Conservation (phyloP, 2,113 vertebrate species). For the Chaenocephalus aceratus region DNA sequence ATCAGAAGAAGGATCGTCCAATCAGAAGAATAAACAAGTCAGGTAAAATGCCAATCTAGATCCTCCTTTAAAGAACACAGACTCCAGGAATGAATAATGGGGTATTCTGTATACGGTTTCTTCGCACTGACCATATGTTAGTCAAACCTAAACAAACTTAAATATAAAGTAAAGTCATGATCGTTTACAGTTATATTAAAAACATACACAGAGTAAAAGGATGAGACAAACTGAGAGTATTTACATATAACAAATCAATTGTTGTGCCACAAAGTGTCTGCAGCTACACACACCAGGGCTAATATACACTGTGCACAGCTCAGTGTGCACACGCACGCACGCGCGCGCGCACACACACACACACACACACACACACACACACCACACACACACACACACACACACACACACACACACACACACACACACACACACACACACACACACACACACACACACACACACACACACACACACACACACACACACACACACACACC, state of each 20-base stretch:
- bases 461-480: neutral
- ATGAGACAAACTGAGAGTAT: constrained; percentile 70
- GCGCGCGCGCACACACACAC: constrained; percentile 38
- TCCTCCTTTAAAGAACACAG: constrained; percentile 16
- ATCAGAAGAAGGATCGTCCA: neutral
- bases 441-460: too few species aligned
- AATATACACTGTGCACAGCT: constrained; percentile 33
- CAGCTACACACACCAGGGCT: constrained; percentile 17
- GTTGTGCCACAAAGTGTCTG: constrained; percentile 35
- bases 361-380: constrained; percentile 18
- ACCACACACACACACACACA: too few species aligned
- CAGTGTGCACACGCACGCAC: neutral
- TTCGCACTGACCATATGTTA: constrained; percentile 40
- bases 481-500: constrained; percentile 32
- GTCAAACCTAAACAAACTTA: constrained; percentile 17
- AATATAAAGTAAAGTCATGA: constrained; percentile 67
- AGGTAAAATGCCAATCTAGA: neutral
- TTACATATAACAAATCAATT: constrained; percentile 74
- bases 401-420: constrained; percentile 38
- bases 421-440: constrained; percentile 4
- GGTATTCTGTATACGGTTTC: constrained; percentile 33
- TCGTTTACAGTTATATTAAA: constrained; percentile 79
- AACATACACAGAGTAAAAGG: constrained; percentile 75
- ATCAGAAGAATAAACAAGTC: neutral
- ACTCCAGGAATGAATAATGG: constrained; percentile 37